phyloP scores from a whole-genome alignment of 2,888 invertebrate genomes.

The Physocephala rufipes region DNA sequence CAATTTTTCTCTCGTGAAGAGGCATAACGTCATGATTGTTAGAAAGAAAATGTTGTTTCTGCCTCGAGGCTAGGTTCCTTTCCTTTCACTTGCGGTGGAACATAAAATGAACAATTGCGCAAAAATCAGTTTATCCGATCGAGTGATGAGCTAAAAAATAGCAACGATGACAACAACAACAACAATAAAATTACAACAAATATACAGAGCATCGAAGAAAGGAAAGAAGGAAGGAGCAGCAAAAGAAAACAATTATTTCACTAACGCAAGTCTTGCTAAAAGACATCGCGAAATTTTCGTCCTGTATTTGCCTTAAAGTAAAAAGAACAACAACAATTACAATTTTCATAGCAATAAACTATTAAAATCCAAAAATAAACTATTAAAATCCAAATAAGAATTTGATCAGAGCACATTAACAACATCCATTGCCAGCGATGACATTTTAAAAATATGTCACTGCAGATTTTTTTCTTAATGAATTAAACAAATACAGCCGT shows the following conservation, averaged over 20 bases:
- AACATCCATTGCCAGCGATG: background rate
- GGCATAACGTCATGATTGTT: conserved; percentile 32
- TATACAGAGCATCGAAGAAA: too few relatives aligned
- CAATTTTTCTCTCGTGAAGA: conserved; percentile 13
- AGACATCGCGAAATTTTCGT: too few relatives aligned
- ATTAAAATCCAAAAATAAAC: too few relatives aligned
- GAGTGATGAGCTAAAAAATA: too few relatives aligned
- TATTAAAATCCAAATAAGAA: conserved; percentile 12
- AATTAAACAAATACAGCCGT: conserved; percentile 60
- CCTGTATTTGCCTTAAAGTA: too few relatives aligned
- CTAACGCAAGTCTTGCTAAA: too few relatives aligned
- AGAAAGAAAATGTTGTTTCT: background rate
- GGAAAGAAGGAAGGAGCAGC: too few relatives aligned
- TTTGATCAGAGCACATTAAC: conserved; percentile 6
- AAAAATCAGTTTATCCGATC: too few relatives aligned
- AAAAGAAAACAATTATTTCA: too few relatives aligned
- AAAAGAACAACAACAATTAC: background rate
- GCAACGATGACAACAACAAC: too few relatives aligned
- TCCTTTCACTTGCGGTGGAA: conserved; percentile 6
- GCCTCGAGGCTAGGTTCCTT: background rate
- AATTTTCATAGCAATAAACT: too few relatives aligned
- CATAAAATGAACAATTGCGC: conserved; percentile 2
- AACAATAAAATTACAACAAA: too few relatives aligned
- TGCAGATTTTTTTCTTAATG: conserved; percentile 53
- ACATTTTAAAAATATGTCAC: conserved; percentile 22